Conservation (phyloP, 2,113 vertebrate genomes). For the Mirza zaza region DNA sequence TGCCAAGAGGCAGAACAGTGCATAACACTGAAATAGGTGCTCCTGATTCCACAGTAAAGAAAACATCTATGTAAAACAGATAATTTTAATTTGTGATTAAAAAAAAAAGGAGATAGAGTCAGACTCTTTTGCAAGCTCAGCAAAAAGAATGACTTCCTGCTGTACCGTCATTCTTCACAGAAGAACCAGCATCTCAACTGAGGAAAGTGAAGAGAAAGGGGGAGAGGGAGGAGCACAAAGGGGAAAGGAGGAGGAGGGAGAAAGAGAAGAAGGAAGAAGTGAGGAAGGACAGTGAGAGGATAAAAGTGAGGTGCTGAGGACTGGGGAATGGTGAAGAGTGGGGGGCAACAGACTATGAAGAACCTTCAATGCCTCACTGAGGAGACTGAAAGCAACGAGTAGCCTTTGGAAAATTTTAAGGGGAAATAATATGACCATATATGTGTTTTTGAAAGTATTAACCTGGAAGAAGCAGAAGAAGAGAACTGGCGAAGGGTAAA, state of each 20-base stretch:
- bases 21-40: not conserved
- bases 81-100: not conserved
- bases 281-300: not conserved
- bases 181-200: not conserved
- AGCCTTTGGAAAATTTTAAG: not conserved
- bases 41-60: not conserved
- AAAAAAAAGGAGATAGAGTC: not conserved
- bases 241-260: not conserved
- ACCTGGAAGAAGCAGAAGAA: not conserved
- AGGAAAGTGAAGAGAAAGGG: not conserved
- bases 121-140: not conserved
- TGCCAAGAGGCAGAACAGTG: not conserved
- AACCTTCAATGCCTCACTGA: not conserved
- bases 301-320: not conserved
- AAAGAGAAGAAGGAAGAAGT: no score
- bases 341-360: not conserved
- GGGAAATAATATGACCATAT: not conserved
- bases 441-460: not conserved
- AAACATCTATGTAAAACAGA: not conserved
- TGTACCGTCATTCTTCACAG: not conserved
- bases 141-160: not conserved
- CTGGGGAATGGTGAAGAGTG: not conserved
- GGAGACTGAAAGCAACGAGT: not conserved
- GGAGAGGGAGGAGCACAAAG: not conserved
- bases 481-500: not conserved